Base-by-base conservation (phyloP, 1,140 invertebrate species). In the Lerema accius region DNA sequence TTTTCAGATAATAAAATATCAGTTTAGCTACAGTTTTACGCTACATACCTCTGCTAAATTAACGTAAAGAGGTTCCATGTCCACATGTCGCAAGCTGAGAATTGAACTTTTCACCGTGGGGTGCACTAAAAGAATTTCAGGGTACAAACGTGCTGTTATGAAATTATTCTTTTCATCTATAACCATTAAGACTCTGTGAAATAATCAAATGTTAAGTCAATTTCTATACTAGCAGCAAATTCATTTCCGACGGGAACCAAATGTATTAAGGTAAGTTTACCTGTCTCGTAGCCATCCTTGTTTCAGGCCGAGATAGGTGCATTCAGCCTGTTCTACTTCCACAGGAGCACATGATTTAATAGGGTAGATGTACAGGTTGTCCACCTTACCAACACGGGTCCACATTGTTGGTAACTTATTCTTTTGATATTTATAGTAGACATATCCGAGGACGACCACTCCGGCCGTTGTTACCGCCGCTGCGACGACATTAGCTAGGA, bases 201-300 rank as follows among this genome's bases (percentile, higher is more conserved):
- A 32, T 14, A 63, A 59, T 45, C 17, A n/a, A n/a, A n/a, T n/a
- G n/a, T n/a, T n/a, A n/a, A n/a, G n/a, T n/a, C n/a, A n/a, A n/a
- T n/a, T n/a, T n/a, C n/a, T n/a, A n/a, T n/a, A n/a, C n/a, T n/a
- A n/a, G n/a, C n/a, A n/a, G 3, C 13, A 37, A 11, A 46, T 43
- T 15, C 15, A 9, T 32, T 56, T n/a, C n/a, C n/a, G 39, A 32
- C 28, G 37, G 28, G 43, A 35, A 14, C 48, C 19, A 23, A 23
- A 23, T 23, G 5, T 23, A 23, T 23, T n/a, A n/a, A n/a, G n/a
- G n/a, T n/a, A n/a, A n/a, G 19, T 23, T 23, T 23, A 89, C 65
- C 93, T 86, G 66, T 93, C 93, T 15, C 92, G 76, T 6, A 93
- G 64, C 92, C 92, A 93, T 1, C 91, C 91, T 13, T 87, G 85